Evolutionary conservation across 2,797 vertebrate species (phyloP), one percentile per base, ranked within the genome.

Genomic region (Simalia tracyae): DNA sequence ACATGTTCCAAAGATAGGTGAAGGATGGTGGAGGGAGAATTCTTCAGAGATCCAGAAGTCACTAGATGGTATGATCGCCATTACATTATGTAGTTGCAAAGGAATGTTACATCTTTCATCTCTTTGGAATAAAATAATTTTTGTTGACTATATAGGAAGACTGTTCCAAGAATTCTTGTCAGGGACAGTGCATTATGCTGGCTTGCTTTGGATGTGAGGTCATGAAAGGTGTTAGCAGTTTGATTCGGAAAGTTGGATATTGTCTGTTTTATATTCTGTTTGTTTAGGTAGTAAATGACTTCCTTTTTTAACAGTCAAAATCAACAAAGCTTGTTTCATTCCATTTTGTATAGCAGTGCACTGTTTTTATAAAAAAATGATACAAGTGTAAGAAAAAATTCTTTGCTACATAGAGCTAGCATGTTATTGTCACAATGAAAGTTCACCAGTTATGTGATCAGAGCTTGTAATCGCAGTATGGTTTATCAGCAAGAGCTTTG

Each of bases 101-200:
- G 97, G 97, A 97, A 97, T 94, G 94, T 97, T 95, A 97, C 92
- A 92, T 89, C 89, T 95, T 96, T 97, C n/a, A 94, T 96, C 95
- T 93, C 93, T 95, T 4, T 22, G 84, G 94, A 94, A 92, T 95
- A 92, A 96, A 95, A 92, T 92, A 95, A 97, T 93, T 95, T 95
- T 96, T 95, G 97, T 96, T 87, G 88, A 91, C 89, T 95, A 89
- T 94, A 76, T 93, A 88, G 81, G 94, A 56, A 56, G 91, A 50
- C 64, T 91, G 91, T 92, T 95, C 85, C 92, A 85, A 95, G 91
- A 95, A 92, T 81, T 72, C 91, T 92, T 92, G 36, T 96, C 92
- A 68, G 89, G 93, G 89, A 86, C 91, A 94, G 93, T 95, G 93
- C 87, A 85, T 88, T 86, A 94, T 61, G 87, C 56, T 93, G 81